Percentiles rank a stretch among this genome's conserved stretches.
Conservation (phyloP, 2,797 vertebrate genomes). For the Ptychobarbus kaznakovi region DNA sequence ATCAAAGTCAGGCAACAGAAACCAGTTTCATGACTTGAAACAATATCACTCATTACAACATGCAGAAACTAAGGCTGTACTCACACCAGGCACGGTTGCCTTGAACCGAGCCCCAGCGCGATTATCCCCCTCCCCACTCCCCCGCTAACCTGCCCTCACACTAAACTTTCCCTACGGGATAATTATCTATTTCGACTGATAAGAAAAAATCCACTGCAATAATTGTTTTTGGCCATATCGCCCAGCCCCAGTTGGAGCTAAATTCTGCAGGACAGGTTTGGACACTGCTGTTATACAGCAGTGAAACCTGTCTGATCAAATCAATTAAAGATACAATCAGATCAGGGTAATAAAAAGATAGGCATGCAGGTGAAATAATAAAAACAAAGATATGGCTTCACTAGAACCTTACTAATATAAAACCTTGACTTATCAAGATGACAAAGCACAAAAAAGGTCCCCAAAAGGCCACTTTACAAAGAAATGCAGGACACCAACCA, state of each 20-base stretch:
- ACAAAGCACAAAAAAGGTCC: background rate
- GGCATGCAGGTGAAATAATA: background rate
- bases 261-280: background rate
- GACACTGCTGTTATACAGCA: background rate
- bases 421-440: background rate
- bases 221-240: background rate
- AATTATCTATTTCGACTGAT: background rate
- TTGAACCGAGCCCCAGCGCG: no score
- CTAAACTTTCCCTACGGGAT: background rate
- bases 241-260: no score
- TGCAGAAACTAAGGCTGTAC: no score
- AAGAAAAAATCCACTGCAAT: background rate
- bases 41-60: no score
- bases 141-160: no score
- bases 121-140: no score
- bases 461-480: background rate
- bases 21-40: no score
- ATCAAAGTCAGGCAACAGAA: no score
- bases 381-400: background rate
- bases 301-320: background rate
- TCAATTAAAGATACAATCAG: constrained; percentile 1
- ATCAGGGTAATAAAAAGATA: background rate
- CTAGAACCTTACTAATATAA: background rate
- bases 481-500: background rate
- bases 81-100: no score